Evolutionary conservation across 2,797 vertebrate genomes (phyloP).

Genomic region (Pampus argenteus): DNA sequence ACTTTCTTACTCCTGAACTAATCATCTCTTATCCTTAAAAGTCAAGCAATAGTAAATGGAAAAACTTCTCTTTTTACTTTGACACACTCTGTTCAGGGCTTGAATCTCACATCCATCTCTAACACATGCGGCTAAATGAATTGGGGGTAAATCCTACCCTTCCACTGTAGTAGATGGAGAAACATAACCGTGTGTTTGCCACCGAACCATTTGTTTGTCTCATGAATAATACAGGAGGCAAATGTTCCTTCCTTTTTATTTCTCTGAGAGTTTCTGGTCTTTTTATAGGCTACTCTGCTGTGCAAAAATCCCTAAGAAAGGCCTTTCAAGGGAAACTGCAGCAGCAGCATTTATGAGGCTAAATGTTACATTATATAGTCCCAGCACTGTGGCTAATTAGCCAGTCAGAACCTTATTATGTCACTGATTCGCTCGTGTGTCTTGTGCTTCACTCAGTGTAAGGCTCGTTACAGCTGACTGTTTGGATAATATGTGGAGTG

Average conservation of each 20-base stretch:
- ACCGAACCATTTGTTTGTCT: constrained; percentile 30
- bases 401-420: constrained; percentile 35
- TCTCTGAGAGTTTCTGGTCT: constrained; percentile 1
- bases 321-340: constrained; percentile 28
- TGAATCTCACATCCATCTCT: neutral
- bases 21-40: constrained; percentile 19
- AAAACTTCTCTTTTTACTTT: constrained; percentile 7
- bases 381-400: constrained; percentile 26
- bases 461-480: neutral
- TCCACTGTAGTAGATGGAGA: neutral
- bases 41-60: constrained; percentile 10
- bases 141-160: neutral
- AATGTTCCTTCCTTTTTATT: constrained; percentile 21
- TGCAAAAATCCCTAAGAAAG: neutral
- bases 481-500: neutral
- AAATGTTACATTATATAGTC: constrained; percentile 12
- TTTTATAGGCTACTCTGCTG: constrained; percentile 39
- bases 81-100: neutral
- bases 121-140: neutral
- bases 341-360: constrained; percentile 25
- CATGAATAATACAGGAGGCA: constrained; percentile 52
- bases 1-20: constrained; percentile 23
- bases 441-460: neutral
- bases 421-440: constrained; percentile 11
- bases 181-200: neutral